Percentiles rank a stretch among this genome's conserved stretches.
phyloP scores from a whole-genome alignment of 1,140 invertebrate genomes.

The Trachymyrmex septentrionalis region DNA sequence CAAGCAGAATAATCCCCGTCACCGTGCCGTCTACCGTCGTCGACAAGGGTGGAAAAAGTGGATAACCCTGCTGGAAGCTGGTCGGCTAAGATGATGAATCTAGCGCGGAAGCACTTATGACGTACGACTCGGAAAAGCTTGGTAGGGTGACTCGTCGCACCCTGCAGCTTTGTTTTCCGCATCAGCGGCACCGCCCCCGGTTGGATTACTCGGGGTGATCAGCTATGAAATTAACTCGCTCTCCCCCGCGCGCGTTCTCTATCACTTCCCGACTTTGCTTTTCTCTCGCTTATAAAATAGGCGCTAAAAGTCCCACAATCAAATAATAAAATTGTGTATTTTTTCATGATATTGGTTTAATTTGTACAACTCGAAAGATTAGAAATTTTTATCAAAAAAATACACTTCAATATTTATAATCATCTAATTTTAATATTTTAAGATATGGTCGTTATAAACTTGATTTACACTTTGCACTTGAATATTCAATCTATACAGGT shows the following conservation, averaged over 20 bases:
- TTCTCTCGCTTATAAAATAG: constrained; percentile 4
- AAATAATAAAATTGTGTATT: not conserved
- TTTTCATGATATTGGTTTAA: not conserved
- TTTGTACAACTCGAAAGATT: no score
- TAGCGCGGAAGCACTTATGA: constrained; percentile 87
- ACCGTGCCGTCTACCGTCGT: constrained; percentile 75
- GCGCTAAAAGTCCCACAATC: not conserved
- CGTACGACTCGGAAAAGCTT: constrained; percentile 82
- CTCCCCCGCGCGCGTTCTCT: constrained; percentile 23
- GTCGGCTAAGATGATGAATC: constrained; percentile 85
- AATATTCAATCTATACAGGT: constrained; percentile 56
- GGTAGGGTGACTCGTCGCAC: constrained; percentile 77
- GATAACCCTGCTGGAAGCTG: constrained; percentile 79
- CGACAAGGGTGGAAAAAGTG: constrained; percentile 81
- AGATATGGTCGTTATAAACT: constrained; percentile 21
- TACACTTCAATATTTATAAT: not conserved
- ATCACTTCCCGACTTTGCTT: constrained; percentile 35
- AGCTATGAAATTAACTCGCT: constrained; percentile 87
- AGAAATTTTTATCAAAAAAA: not conserved
- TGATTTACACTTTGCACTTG: constrained; percentile 31
- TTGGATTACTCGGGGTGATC: constrained; percentile 86
- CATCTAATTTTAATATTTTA: constrained; percentile 15
- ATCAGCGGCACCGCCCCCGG: constrained; percentile 81
- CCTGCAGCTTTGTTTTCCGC: constrained; percentile 86
- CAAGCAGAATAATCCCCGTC: constrained; percentile 80